A percentile compares a stretch with the other conserved stretches of the same genome.
Conservation (phyloP, 1,140 invertebrate species). For the Drosophila melanica region DNA sequence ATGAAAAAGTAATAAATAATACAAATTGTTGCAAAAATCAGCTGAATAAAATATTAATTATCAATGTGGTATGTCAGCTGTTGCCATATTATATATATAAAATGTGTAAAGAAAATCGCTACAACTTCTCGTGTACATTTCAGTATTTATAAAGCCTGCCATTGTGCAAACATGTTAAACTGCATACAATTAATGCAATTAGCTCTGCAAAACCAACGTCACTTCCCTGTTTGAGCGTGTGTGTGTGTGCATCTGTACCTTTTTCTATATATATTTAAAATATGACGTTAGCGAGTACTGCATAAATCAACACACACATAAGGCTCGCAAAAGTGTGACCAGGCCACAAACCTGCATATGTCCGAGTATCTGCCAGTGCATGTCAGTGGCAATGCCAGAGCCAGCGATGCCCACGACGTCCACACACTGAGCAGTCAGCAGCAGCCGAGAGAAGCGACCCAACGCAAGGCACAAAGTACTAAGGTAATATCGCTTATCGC, state of each 20-base stretch:
- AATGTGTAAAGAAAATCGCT: neutral
- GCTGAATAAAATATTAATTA: neutral
- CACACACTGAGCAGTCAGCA: conserved; percentile 23
- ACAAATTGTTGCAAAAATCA: neutral
- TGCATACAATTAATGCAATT: neutral
- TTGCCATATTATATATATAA: conserved; percentile 2
- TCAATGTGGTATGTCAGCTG: neutral
- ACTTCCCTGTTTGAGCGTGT: neutral
- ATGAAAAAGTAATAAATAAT: conserved; percentile 37
- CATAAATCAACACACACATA: conserved; percentile 19
- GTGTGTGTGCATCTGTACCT: conserved; percentile 1
- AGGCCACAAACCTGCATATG: conserved; percentile 36
- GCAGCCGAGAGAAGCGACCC: conserved; percentile 35
- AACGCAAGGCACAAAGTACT: conserved; percentile 29
- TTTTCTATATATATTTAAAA: conserved; percentile 43
- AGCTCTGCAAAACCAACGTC: neutral
- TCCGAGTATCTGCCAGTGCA: conserved; percentile 36
- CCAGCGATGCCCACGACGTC: conserved; percentile 33
- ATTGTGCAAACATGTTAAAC: conserved; percentile 4
- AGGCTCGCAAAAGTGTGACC: conserved; percentile 33
- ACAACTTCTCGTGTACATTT: conserved; percentile 16
- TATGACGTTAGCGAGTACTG: conserved; percentile 39
- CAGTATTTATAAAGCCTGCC: conserved; percentile 7
- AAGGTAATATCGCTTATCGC: conserved; percentile 33
- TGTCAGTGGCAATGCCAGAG: conserved; percentile 21